These are phyloP conservation scores for Cactoblastis cactorum DNA, from an alignment of 2,888 invertebrate species.

Conservation along the genomic window DNA sequence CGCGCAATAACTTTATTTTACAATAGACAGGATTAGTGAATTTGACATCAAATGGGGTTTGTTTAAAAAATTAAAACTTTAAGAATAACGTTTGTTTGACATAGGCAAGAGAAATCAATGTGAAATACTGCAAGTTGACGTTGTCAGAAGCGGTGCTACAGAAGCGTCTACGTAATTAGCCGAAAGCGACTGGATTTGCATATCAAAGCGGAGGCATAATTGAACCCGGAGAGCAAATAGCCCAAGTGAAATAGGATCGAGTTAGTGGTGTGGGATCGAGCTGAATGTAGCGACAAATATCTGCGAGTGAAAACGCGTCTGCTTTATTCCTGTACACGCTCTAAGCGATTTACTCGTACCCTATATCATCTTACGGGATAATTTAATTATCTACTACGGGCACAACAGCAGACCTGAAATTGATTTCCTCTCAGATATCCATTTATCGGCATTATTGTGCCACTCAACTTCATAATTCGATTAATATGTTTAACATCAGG, in stretches of 20 bases:
- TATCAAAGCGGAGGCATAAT: conserved; percentile 75
- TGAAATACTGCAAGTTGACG: conserved; percentile 45
- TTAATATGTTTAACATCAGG: conserved; percentile 44
- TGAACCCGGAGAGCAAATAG: conserved; percentile 74
- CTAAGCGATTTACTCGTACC: conserved; percentile 35
- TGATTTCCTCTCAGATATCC: conserved; percentile 71
- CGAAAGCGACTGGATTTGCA: conserved; percentile 73
- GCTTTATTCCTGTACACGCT: conserved; percentile 19
- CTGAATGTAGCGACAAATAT: conserved; percentile 54
- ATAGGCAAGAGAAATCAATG: conserved; percentile 19
- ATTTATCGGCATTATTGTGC: conserved; percentile 67
- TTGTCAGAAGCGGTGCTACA: conserved; percentile 54
- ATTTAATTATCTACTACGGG: conserved; percentile 71
- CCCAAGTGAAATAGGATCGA: conserved; percentile 71
- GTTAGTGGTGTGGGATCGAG: conserved; percentile 61
- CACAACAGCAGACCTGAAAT: conserved; percentile 54
- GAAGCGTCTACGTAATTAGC: conserved; percentile 72
- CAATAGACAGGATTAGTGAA: too few species aligned
- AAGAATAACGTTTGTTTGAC: conserved; percentile 14
- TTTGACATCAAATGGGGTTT: too few species aligned
- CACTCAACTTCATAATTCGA: conserved; percentile 58
- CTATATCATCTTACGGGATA: conserved; percentile 55
- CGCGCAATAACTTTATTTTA: too few species aligned
- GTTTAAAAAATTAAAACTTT: background rate
- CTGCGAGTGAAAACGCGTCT: conserved; percentile 20